Conservation (phyloP, 2,888 invertebrate species). For the Odontothrips loti region DNA sequence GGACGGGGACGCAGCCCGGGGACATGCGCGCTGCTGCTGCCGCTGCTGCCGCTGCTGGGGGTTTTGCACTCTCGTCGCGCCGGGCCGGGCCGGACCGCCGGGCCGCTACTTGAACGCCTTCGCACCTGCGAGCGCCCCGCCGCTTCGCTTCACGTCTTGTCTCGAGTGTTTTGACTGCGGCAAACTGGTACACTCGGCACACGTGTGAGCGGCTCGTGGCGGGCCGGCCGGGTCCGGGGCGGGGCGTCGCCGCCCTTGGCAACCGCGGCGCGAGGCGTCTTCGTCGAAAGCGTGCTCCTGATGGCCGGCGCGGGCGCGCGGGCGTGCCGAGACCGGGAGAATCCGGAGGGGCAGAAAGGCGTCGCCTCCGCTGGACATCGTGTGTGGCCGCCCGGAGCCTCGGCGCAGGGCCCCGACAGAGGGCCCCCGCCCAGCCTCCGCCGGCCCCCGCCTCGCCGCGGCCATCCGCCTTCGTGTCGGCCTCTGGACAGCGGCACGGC, state of each 20-base stretch:
- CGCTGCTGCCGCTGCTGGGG: too few species aligned
- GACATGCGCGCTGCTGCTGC: too few species aligned
- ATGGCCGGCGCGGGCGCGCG: not conserved
- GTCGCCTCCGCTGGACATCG: conserved; percentile 8
- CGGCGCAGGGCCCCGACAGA: not conserved
- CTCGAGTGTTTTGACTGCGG: too few species aligned
- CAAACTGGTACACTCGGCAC: too few species aligned
- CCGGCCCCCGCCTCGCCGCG: too few species aligned
- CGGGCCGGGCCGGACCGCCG: too few species aligned
- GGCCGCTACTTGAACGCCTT: not conserved
- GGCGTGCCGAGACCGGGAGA: not conserved
- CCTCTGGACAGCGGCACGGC: not conserved
- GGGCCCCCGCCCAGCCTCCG: too few species aligned
- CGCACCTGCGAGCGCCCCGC: not conserved
- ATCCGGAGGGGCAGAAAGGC: not conserved
- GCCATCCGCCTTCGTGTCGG: not conserved
- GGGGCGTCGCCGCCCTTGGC: not conserved
- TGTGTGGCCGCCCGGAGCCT: not conserved
- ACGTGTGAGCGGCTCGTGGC: too few species aligned
- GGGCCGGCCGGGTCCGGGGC: too few species aligned
- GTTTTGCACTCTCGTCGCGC: too few species aligned
- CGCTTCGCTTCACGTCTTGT: not conserved
- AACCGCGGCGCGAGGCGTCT: conserved; percentile 1
- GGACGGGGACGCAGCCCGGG: too few species aligned
- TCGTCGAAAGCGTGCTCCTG: not conserved